These are phyloP conservation scores for Mythimna loreyi DNA, from an alignment of 2,888 invertebrate genomes.

Conservation along the genomic window DNA sequence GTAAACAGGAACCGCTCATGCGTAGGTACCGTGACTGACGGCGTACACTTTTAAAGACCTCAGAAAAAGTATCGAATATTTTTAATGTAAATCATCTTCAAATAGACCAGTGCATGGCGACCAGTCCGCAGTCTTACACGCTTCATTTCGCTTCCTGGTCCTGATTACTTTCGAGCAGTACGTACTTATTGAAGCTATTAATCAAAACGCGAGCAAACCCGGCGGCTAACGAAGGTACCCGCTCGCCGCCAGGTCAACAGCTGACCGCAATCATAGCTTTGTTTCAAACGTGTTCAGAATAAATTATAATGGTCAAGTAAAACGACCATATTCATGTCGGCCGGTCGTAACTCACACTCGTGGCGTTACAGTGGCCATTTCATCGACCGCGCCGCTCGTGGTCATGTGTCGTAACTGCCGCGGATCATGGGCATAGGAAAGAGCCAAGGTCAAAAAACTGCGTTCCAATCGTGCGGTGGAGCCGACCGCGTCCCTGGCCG, in stretches of 20 bases:
- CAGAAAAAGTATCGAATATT: slow-evolving; percentile 56
- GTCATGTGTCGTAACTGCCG: slow-evolving; percentile 64
- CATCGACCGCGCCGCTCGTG: slow-evolving; percentile 41
- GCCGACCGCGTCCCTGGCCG: slow-evolving; percentile 43
- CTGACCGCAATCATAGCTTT: slow-evolving; percentile 50
- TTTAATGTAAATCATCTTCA: slow-evolving; percentile 60
- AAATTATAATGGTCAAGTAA: slow-evolving; percentile 52
- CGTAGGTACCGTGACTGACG: slow-evolving; percentile 59
- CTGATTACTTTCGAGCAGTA: slow-evolving; percentile 20
- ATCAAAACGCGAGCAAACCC: slow-evolving; percentile 17
- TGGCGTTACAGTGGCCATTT: slow-evolving; percentile 59
- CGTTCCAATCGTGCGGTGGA: slow-evolving; percentile 57
- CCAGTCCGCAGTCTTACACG: slow-evolving; percentile 25
- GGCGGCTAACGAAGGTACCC: slow-evolving; percentile 16
- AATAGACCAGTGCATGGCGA: slow-evolving; percentile 33
- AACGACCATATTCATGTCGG: slow-evolving; percentile 45
- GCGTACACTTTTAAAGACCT: slow-evolving; percentile 63
- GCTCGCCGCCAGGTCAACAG: slow-evolving; percentile 31
- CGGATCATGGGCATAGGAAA: slow-evolving; percentile 67
- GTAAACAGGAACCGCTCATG: slow-evolving; percentile 83
- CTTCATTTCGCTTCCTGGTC: slow-evolving; percentile 41
- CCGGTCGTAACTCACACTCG: slow-evolving; percentile 41
- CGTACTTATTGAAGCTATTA: slow-evolving; percentile 10
- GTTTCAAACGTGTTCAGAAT: slow-evolving; percentile 50
- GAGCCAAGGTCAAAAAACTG: slow-evolving; percentile 68